Conservation (phyloP, 1,140 invertebrate species). For the Ganaspis sp. region DNA sequence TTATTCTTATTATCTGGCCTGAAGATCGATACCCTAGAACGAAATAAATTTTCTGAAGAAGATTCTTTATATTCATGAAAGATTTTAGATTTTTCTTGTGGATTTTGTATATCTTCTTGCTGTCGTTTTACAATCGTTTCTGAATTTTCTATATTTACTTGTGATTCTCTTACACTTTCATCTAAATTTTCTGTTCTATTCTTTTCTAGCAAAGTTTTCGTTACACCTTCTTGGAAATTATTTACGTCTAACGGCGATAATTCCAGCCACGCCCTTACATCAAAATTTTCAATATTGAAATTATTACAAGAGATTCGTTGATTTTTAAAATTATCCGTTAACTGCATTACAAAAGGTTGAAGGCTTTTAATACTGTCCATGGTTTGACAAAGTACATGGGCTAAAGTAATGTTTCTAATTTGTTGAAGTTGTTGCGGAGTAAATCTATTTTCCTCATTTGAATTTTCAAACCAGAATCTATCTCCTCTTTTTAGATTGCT, state of each 20-base stretch:
- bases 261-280: slow-evolving; percentile 80
- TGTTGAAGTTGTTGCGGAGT: slow-evolving; percentile 90
- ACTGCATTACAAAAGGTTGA: slow-evolving; percentile 86
- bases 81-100: not conserved
- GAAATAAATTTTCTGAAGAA: not conserved
- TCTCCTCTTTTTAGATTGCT: slow-evolving; percentile 91
- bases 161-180: not conserved
- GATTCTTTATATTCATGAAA: slow-evolving; percentile 3
- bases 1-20: slow-evolving; percentile 35
- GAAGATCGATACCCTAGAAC: slow-evolving; percentile 35
- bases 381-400: slow-evolving; percentile 91
- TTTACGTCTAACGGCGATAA: not conserved
- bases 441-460: slow-evolving; percentile 84
- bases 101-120: not conserved
- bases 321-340: slow-evolving; percentile 80
- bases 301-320: slow-evolving; percentile 82
- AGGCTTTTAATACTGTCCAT: slow-evolving; percentile 83
- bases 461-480: slow-evolving; percentile 95
- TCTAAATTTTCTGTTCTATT: not conserved
- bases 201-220: too few species aligned
- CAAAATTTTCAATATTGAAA: slow-evolving; percentile 83
- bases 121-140: too few species aligned
- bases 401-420: slow-evolving; percentile 87
- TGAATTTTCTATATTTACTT: not conserved
- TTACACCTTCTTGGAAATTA: not conserved